Percentiles rank a stretch among this genome's conserved stretches.
Evolutionary conservation across 2,797 vertebrate species (phyloP).

Genomic region (Leuciscus waleckii): DNA sequence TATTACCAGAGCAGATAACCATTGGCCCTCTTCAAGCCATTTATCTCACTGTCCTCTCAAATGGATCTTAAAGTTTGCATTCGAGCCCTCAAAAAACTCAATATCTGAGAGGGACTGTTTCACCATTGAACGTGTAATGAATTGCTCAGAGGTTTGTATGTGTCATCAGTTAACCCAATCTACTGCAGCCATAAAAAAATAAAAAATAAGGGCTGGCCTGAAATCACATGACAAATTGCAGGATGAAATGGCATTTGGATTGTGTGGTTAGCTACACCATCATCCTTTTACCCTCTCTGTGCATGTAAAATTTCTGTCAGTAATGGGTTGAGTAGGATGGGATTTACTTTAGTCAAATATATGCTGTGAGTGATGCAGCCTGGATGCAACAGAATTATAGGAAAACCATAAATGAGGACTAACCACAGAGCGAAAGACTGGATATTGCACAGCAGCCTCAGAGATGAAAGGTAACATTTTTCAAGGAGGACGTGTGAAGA

Average conservation of each 20-base stretch:
- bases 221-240: slow-evolving; percentile 64
- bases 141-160: slow-evolving; percentile 58
- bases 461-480: neutral
- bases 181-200: neutral
- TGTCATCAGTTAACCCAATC: slow-evolving; percentile 69
- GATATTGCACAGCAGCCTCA: neutral
- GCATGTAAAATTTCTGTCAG: slow-evolving; percentile 15
- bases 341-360: slow-evolving; percentile 22
- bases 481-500: neutral
- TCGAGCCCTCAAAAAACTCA: slow-evolving; percentile 52
- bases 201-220: slow-evolving; percentile 27
- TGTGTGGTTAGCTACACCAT: slow-evolving; percentile 24
- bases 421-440: neutral
- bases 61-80: slow-evolving; percentile 52
- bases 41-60: slow-evolving; percentile 46
- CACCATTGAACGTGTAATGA: slow-evolving; percentile 55
- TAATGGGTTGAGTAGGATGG: neutral
- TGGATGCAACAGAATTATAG: slow-evolving; percentile 16
- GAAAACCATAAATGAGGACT: slow-evolving; percentile 26
- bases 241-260: slow-evolving; percentile 21
- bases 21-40: slow-evolving; percentile 44
- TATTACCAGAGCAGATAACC: slow-evolving; percentile 58
- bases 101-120: slow-evolving; percentile 57
- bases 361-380: neutral
- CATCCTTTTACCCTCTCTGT: slow-evolving; percentile 5